Conservation (phyloP, 1,140 invertebrate genomes). For the Steinernema khuongi region DNA sequence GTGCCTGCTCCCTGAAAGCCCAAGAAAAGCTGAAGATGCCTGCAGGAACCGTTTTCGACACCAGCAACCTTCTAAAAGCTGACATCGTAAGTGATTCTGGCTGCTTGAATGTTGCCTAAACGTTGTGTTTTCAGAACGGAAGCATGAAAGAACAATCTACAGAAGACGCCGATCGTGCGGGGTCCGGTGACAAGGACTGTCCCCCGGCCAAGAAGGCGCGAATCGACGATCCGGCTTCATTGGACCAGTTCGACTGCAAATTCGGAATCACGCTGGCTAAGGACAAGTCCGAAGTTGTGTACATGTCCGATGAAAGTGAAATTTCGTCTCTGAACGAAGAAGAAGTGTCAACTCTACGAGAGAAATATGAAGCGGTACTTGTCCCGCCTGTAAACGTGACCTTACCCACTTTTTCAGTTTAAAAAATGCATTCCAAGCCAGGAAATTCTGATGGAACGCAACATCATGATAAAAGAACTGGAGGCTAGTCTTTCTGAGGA, state of each 20-base stretch:
- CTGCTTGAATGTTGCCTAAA: neutral
- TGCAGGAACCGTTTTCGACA: slow-evolving; percentile 28
- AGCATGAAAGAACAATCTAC: slow-evolving; percentile 21
- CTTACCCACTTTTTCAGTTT: slow-evolving; percentile 29
- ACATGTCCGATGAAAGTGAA: slow-evolving; percentile 53
- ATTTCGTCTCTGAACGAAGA: slow-evolving; percentile 50
- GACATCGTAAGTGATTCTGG: slow-evolving; percentile 20
- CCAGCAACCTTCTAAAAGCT: slow-evolving; percentile 15
- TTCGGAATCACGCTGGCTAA: slow-evolving; percentile 49
- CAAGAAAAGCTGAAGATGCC: slow-evolving; percentile 41
- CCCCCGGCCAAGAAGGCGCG: slow-evolving; percentile 43
- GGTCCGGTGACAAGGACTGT: neutral
- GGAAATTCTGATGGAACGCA: slow-evolving; percentile 41
- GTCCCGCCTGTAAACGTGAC: neutral
- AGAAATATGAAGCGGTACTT: slow-evolving; percentile 38
- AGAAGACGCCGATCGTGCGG: neutral
- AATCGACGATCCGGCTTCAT: slow-evolving; percentile 25
- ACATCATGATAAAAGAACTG: slow-evolving; percentile 42
- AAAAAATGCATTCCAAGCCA: slow-evolving; percentile 26
- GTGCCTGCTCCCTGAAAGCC: slow-evolving; percentile 46
- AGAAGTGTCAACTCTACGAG: slow-evolving; percentile 37
- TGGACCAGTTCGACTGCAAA: slow-evolving; percentile 51
- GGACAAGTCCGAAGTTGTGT: slow-evolving; percentile 46
- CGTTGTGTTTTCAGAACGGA: slow-evolving; percentile 15
- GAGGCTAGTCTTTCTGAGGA: slow-evolving; percentile 43